Evolutionary conservation across 2,113 vertebrate species (phyloP).

Genomic region (Sylvia atricapilla): DNA sequence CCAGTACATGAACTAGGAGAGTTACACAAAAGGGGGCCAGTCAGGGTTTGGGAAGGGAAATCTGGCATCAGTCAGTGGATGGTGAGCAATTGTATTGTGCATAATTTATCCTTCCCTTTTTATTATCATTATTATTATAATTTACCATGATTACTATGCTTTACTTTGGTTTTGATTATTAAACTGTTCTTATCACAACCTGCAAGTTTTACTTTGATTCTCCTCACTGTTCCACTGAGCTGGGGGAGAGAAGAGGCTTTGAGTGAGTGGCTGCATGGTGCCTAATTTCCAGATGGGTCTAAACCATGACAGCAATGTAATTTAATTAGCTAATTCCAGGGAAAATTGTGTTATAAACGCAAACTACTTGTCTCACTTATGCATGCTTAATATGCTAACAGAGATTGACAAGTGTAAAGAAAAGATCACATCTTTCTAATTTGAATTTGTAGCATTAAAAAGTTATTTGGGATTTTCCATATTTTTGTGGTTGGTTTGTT

Average conservation of each 20-base stretch:
- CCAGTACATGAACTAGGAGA: neutral
- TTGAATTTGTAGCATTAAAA: neutral
- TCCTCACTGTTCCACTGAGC: neutral
- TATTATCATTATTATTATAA: neutral
- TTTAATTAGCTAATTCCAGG: neutral
- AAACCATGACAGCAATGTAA: neutral
- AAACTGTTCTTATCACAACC: neutral
- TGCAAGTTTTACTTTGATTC: neutral
- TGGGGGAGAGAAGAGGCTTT: neutral
- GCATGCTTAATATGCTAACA: neutral
- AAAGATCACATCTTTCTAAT: neutral
- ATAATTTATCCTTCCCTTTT: neutral
- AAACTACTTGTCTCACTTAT: neutral
- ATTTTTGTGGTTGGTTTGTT: neutral
- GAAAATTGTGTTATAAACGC: neutral
- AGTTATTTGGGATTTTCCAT: neutral
- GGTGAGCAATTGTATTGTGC: neutral
- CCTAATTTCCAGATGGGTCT: neutral
- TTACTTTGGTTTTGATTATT: neutral
- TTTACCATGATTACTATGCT: neutral
- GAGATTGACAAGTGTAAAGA: neutral
- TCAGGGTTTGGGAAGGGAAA: rapidly evolving
- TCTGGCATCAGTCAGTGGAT: neutral
- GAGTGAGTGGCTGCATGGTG: neutral
- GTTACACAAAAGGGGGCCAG: neutral